Evolutionary conservation across 2,113 vertebrate genomes (phyloP).

Genomic region (Lophotis ruficrista): DNA sequence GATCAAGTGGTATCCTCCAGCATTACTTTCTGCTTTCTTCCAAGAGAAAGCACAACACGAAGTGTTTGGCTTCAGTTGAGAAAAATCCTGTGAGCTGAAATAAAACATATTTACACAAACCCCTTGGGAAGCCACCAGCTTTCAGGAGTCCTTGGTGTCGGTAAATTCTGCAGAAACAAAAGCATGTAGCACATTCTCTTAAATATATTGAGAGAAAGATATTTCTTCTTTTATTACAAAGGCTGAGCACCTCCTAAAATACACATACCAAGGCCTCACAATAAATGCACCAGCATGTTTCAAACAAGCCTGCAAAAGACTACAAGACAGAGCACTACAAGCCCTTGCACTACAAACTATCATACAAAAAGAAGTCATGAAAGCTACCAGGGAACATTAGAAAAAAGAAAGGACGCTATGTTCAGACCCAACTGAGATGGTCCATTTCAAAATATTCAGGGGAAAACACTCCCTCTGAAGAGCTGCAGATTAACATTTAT

Average conservation of each 20-base stretch:
- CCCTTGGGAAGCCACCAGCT: background rate
- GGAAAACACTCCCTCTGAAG: background rate
- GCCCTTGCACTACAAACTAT: background rate
- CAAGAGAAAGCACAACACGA: background rate
- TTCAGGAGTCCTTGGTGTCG: background rate
- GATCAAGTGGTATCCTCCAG: background rate
- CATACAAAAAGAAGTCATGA: background rate
- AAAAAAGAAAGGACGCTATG: background rate
- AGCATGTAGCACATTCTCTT: background rate
- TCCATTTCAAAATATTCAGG: background rate
- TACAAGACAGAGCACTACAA: background rate
- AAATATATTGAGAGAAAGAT: background rate
- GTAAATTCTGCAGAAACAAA: background rate
- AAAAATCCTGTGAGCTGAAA: background rate
- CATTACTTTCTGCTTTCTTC: background rate
- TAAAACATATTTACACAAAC: background rate
- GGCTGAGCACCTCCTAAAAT: background rate
- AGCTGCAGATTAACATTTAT: background rate
- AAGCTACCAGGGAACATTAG: background rate
- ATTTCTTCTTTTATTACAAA: background rate
- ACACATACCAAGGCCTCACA: background rate
- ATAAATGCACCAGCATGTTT: background rate
- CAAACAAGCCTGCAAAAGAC: background rate
- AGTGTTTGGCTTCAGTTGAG: background rate
- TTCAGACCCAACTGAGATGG: background rate